Conservation (phyloP, 2,888 invertebrate genomes). For the Homarus gammarus region DNA sequence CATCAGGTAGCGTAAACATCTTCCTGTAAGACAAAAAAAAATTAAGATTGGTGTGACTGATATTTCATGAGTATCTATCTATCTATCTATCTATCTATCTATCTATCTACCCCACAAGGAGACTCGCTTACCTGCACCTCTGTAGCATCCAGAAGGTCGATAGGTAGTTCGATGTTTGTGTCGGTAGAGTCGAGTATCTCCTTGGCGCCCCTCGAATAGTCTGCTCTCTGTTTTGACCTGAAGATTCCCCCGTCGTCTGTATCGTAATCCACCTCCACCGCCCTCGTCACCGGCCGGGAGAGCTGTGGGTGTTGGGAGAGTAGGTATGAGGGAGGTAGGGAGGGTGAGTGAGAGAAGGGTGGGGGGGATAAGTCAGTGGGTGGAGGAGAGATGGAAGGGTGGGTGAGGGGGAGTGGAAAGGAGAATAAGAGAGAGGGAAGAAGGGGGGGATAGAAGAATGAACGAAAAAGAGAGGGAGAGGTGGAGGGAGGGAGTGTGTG, state of each 20-base stretch:
- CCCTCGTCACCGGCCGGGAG: constrained; percentile 35
- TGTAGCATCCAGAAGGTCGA: constrained; percentile 62
- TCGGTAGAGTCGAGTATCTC: constrained; percentile 49
- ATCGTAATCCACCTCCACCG: constrained; percentile 55
- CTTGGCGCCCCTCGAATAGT: constrained; percentile 21
- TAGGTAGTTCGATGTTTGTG: constrained; percentile 61
- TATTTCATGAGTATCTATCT: not conserved
- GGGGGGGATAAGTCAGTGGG: not conserved
- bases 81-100: not conserved
- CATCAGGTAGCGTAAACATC: constrained; percentile 6
- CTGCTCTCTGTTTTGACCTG: constrained; percentile 26
- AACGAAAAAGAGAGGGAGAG: not conserved
- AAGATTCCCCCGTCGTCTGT: constrained; percentile 64
- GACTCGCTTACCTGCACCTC: constrained; percentile 56
- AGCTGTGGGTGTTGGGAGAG: not conserved
- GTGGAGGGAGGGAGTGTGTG: not conserved
- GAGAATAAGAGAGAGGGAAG: not conserved
- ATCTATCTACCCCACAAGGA: not conserved
- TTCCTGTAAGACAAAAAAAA: constrained; percentile 2
- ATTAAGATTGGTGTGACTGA: too few relatives aligned
- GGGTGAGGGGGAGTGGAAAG: too few relatives aligned
- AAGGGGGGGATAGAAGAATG: not conserved
- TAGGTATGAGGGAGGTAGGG: not conserved
- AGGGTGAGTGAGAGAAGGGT: not conserved
- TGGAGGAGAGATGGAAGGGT: not conserved